Conservation (phyloP, 2,888 invertebrate species). For the Spilosoma lubricipeda region DNA sequence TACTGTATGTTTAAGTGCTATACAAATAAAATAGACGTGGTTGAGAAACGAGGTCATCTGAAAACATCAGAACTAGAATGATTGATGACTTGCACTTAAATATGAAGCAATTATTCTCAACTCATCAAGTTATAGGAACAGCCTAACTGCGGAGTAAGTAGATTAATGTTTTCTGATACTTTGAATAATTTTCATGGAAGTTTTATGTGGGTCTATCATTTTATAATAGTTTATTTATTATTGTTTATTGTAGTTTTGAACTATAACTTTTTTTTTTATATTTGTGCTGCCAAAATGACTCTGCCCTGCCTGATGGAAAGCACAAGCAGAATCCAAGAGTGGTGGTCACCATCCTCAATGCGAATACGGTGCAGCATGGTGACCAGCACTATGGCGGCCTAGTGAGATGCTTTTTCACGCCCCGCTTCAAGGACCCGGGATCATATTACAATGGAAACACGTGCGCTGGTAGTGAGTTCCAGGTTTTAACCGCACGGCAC, state of each 20-base stretch:
- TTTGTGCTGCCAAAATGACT: too few relatives aligned
- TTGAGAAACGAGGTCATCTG: background rate
- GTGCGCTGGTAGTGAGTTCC: too few relatives aligned
- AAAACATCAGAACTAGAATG: conserved; percentile 5
- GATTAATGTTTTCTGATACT: background rate
- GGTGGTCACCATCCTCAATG: too few relatives aligned
- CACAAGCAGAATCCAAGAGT: too few relatives aligned
- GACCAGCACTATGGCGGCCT: too few relatives aligned
- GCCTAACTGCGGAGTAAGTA: conserved; percentile 7
- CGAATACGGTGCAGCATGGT: too few relatives aligned
- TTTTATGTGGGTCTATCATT: background rate
- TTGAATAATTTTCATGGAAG: background rate
- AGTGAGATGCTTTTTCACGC: too few relatives aligned
- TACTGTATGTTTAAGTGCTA: background rate
- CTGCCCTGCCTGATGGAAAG: too few relatives aligned
- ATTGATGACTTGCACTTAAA: conserved; percentile 4
- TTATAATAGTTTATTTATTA: background rate
- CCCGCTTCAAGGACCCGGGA: too few relatives aligned
- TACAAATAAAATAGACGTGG: conserved; percentile 3
- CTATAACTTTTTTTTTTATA: too few relatives aligned
- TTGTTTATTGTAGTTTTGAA: background rate
- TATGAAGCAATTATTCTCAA: conserved; percentile 7
- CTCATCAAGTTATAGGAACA: background rate
- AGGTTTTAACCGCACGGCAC: too few relatives aligned
- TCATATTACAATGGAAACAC: too few relatives aligned